Evolutionary conservation across 2,113 vertebrate species (phyloP).

Genomic region (Hiodon tergisus): DNA sequence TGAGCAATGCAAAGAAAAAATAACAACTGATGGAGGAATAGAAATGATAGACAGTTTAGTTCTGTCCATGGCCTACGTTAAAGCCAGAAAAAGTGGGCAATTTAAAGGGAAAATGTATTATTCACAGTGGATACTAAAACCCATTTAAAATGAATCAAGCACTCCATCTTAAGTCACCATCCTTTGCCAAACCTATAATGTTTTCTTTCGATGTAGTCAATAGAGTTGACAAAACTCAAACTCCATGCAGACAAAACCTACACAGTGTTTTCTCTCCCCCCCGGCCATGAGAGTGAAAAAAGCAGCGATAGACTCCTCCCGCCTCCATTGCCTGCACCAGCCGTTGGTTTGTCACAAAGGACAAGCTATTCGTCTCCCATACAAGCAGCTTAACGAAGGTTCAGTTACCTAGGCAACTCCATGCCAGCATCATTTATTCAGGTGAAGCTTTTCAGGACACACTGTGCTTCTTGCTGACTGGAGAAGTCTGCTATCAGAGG

Average conservation of each 20-base stretch:
- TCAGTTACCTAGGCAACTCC: slow-evolving; percentile 34
- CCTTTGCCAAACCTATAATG: neutral
- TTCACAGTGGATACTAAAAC: neutral
- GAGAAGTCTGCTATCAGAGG: slow-evolving; percentile 5
- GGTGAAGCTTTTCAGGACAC: slow-evolving; percentile 19
- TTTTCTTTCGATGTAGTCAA: neutral
- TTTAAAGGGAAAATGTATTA: neutral
- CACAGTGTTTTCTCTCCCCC: neutral
- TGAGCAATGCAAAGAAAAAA: neutral
- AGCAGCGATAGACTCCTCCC: neutral
- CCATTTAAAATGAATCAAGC: neutral
- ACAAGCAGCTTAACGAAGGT: slow-evolving; percentile 25
- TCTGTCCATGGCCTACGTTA: neutral
- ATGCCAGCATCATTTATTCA: slow-evolving; percentile 35
- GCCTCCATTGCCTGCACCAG: slow-evolving; percentile 13
- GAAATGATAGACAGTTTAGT: neutral
- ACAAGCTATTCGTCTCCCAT: slow-evolving; percentile 25
- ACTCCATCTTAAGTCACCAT: neutral
- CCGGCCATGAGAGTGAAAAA: neutral
- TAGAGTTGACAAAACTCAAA: neutral
- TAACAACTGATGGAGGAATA: too few species aligned
- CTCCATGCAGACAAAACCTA: neutral
- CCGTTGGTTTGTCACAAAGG: slow-evolving; percentile 19
- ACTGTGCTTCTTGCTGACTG: slow-evolving; percentile 20
- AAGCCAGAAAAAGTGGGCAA: neutral